These are phyloP conservation scores for Silurus asotus DNA, from an alignment of 2,113 vertebrate genomes.

Conservation along the genomic window DNA sequence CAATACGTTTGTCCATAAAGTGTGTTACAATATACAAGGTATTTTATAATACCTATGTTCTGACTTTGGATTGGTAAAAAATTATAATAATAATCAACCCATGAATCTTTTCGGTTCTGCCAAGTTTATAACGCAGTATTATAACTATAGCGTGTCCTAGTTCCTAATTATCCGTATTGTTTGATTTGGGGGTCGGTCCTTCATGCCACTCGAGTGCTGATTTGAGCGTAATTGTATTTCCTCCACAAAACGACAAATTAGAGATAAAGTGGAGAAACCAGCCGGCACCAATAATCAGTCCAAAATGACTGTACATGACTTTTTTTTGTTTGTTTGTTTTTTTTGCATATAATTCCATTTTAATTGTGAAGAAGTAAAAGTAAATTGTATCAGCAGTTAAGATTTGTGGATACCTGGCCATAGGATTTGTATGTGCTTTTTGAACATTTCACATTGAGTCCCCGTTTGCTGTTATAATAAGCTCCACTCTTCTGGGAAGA, in stretches of 20 bases:
- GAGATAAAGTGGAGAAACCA: not conserved
- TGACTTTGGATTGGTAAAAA: not conserved
- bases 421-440: too few species aligned
- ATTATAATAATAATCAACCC: not conserved
- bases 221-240: not conserved
- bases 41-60: not conserved
- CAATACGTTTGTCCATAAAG: too few species aligned
- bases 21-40: not conserved
- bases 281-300: slow-evolving; percentile 23
- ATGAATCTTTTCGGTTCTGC: not conserved
- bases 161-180: not conserved
- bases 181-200: not conserved
- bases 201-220: not conserved
- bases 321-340: too few species aligned
- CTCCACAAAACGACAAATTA: not conserved
- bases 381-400: too few species aligned
- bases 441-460: too few species aligned
- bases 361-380: too few species aligned
- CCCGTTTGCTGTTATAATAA: too few species aligned
- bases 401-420: too few species aligned
- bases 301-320: too few species aligned
- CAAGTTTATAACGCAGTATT: not conserved
- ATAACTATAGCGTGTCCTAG: not conserved
- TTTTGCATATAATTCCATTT: too few species aligned
- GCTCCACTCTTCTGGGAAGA: too few species aligned